phyloP scores from a whole-genome alignment of 2,888 invertebrate genomes.

The Muschampia plurimacula region DNA sequence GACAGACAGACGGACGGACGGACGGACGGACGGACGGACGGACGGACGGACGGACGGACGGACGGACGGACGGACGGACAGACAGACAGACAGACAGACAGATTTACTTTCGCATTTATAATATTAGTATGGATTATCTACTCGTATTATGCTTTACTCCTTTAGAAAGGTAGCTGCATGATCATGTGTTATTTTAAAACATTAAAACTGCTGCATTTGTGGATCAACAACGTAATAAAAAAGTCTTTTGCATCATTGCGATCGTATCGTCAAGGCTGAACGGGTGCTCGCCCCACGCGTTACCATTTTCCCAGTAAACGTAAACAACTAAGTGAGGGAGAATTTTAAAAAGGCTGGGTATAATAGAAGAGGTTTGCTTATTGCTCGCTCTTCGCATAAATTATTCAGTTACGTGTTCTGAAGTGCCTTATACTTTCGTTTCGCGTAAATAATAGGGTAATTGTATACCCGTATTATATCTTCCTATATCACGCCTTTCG shows the following conservation, averaged over 20 bases:
- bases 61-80: too few species aligned
- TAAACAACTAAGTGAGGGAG: conserved; percentile 48
- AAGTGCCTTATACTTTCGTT: conserved; percentile 42
- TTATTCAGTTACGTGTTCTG: conserved; percentile 44
- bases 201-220: neutral
- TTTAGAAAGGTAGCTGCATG: too few species aligned
- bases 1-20: too few species aligned
- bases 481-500: conserved; percentile 23
- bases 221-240: conserved; percentile 1
- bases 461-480: conserved; percentile 30
- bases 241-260: conserved; percentile 1
- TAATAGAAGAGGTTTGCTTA: conserved; percentile 50
- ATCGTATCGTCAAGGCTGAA: conserved; percentile 16
- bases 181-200: neutral
- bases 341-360: conserved; percentile 50
- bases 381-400: conserved; percentile 49
- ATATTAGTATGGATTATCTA: too few species aligned
- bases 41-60: too few species aligned
- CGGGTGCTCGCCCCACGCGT: conserved; percentile 17
- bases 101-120: too few species aligned
- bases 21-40: too few species aligned
- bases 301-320: conserved; percentile 45
- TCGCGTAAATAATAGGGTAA: conserved; percentile 41
- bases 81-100: too few species aligned
- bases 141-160: too few species aligned